Conservation (phyloP, 2,113 vertebrate species). For the Nematolebias whitei region DNA sequence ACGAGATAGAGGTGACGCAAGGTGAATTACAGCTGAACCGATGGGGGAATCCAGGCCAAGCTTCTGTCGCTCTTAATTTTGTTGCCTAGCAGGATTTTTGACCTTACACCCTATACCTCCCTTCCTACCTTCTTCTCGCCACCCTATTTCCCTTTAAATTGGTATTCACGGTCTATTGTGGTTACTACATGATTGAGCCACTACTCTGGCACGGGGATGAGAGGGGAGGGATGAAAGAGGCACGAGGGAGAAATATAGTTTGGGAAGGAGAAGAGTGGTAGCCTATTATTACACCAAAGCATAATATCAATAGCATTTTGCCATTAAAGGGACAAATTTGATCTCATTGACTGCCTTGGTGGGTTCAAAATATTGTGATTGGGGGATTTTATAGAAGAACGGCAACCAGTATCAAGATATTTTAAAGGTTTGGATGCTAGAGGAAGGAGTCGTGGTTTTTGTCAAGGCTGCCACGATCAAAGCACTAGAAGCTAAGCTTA, state of each 20-base stretch:
- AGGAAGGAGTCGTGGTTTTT: slow-evolving; percentile 20
- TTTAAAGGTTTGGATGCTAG: slow-evolving; percentile 29
- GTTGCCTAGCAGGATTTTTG: slow-evolving; percentile 49
- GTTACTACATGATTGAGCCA: slow-evolving; percentile 63
- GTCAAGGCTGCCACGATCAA: slow-evolving; percentile 17
- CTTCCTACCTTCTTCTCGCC: too few species aligned
- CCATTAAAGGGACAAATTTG: slow-evolving; percentile 14
- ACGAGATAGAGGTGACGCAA: slow-evolving; percentile 67
- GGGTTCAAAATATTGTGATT: slow-evolving; percentile 1
- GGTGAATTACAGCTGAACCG: slow-evolving; percentile 62
- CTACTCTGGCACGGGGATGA: slow-evolving; percentile 46
- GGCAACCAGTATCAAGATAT: neutral
- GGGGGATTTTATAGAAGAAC: neutral
- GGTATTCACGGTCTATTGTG: slow-evolving; percentile 64
- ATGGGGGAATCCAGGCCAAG: slow-evolving; percentile 62
- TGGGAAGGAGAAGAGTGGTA: slow-evolving; percentile 19
- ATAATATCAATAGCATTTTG: slow-evolving; percentile 9
- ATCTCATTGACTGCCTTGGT: neutral
- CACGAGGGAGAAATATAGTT: neutral
- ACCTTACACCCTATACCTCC: slow-evolving; percentile 8
- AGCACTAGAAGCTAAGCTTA: slow-evolving; percentile 24
- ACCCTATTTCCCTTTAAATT: slow-evolving; percentile 51
- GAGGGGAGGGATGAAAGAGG: slow-evolving; percentile 14
- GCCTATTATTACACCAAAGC: slow-evolving; percentile 13
- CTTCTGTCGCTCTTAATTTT: slow-evolving; percentile 69